These are phyloP conservation scores for Anguilla pacifica DNA, from an alignment of 2,797 vertebrate species.

Conservation along the genomic window DNA sequence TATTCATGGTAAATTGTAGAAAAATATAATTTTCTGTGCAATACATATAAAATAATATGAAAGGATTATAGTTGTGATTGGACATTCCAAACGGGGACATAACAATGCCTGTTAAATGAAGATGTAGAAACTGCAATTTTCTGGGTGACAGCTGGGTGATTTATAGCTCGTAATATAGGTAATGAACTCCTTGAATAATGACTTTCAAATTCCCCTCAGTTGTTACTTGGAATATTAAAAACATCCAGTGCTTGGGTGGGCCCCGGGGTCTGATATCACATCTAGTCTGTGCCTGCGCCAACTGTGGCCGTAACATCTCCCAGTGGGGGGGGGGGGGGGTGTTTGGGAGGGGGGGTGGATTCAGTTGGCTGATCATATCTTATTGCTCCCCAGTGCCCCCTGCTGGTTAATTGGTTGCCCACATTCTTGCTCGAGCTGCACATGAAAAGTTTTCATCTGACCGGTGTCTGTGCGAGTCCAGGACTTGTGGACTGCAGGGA, in stretches of 20 bases:
- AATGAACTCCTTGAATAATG: background rate
- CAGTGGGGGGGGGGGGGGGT: too few species aligned
- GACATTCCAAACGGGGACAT: background rate
- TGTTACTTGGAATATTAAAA: background rate
- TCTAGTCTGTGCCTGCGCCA: background rate
- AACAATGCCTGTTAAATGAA: background rate
- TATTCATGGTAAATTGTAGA: background rate
- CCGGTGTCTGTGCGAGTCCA: too few species aligned
- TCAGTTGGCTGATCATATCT: background rate
- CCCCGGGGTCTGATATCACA: background rate
- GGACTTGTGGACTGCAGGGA: background rate
- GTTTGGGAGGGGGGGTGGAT: too few species aligned
- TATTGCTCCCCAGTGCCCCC: background rate
- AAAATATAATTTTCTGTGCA: background rate
- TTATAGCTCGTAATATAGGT: background rate
- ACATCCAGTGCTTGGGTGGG: background rate
- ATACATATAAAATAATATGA: background rate
- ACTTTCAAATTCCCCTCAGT: background rate
- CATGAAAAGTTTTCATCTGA: background rate
- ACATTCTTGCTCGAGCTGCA: background rate
- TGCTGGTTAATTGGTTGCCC: background rate
- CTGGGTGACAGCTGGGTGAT: background rate
- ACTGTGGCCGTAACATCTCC: too few species aligned
- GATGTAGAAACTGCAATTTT: background rate
- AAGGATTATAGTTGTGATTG: background rate